These are phyloP conservation scores for Diphyllodes magnificus DNA, from an alignment of 2,113 vertebrate species.

Conservation along the genomic window DNA sequence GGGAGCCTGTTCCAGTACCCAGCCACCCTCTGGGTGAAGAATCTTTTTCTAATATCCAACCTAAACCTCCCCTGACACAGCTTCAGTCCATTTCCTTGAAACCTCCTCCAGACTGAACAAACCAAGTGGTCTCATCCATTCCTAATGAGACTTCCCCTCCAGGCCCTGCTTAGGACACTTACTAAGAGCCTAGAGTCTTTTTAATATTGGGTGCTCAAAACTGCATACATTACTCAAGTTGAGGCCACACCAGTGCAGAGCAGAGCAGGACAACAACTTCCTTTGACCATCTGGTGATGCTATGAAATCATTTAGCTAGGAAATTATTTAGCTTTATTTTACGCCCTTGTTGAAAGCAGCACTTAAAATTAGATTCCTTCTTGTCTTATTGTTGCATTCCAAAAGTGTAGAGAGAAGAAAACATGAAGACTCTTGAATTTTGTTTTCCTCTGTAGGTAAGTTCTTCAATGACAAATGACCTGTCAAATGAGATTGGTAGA, in stretches of 20 bases:
- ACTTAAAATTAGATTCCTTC: neutral
- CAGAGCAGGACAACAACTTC: neutral
- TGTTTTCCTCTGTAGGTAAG: neutral
- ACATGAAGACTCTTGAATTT: neutral
- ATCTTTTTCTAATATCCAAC: neutral
- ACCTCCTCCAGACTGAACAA: neutral
- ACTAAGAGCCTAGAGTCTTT: neutral
- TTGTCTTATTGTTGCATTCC: neutral
- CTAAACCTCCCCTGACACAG: too few relatives aligned
- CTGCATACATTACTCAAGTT: neutral
- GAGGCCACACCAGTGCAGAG: rapidly evolving
- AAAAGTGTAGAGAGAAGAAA: neutral
- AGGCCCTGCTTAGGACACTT: neutral
- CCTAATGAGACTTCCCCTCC: neutral
- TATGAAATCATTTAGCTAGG: neutral
- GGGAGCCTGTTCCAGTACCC: neutral
- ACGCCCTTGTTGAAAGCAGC: rapidly evolving
- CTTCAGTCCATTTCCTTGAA: neutral
- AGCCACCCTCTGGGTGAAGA: neutral
- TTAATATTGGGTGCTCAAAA: neutral
- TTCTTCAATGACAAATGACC: neutral
- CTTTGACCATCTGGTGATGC: neutral
- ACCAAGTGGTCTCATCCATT: neutral
- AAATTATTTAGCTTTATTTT: neutral
- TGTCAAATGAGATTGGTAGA: neutral